These are phyloP conservation scores for Drosophila infuscata DNA, from an alignment of 2,888 invertebrate species.

Conservation along the genomic window DNA sequence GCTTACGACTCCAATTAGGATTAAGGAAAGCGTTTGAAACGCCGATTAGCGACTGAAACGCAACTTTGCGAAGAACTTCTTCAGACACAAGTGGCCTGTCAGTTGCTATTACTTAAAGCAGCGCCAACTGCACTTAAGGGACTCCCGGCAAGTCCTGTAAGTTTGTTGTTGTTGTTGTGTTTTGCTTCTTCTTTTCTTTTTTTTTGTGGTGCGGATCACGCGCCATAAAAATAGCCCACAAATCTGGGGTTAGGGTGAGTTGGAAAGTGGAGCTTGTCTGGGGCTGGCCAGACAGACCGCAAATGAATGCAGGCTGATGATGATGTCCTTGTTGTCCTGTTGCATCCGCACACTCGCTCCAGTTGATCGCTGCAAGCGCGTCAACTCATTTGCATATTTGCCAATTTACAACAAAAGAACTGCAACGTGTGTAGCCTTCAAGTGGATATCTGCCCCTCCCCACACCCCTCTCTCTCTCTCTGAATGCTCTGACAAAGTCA, in stretches of 20 bases:
- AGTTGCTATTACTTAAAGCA: constrained; percentile 41
- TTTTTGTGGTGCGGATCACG: constrained; percentile 51
- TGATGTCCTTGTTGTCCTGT: constrained; percentile 35
- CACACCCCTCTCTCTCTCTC: background rate
- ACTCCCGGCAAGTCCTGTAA: background rate
- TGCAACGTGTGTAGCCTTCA: constrained; percentile 65
- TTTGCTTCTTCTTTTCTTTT: background rate
- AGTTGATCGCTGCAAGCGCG: constrained; percentile 52
- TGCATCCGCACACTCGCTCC: constrained; percentile 5
- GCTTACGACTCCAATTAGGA: constrained; percentile 63
- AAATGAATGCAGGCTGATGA: constrained; percentile 54
- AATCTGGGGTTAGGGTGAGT: constrained; percentile 44
- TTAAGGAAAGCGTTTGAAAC: constrained; percentile 45
- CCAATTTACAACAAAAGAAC: constrained; percentile 77
- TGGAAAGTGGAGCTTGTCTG: constrained; percentile 28
- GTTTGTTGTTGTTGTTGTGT: background rate
- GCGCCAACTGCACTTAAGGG: constrained; percentile 23
- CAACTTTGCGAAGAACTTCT: constrained; percentile 38
- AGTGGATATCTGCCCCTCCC: constrained; percentile 21
- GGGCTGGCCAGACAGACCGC: constrained; percentile 40
- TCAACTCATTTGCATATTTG: constrained; percentile 82
- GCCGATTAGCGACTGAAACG: constrained; percentile 38
- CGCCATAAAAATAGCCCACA: constrained; percentile 63
- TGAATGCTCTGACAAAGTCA: background rate
- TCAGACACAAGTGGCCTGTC: constrained; percentile 52